Conservation (phyloP, 2,797 vertebrate species). For the Sus cebifrons region DNA sequence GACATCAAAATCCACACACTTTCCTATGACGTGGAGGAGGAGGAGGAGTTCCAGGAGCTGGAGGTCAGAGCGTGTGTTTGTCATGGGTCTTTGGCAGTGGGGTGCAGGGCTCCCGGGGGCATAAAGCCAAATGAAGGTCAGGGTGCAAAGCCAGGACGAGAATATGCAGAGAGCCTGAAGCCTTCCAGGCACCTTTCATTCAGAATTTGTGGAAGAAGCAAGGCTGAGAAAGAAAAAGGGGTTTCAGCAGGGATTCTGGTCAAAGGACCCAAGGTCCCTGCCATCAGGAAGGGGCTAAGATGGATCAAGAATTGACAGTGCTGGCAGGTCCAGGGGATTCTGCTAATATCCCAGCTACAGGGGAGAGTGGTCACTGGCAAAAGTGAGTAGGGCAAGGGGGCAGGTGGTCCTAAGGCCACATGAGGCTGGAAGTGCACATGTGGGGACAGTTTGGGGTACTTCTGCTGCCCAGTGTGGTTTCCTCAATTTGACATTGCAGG, state of each 20-base stretch:
- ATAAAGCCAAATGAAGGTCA: not conserved
- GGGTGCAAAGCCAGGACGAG: not conserved
- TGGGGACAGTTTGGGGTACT: not conserved
- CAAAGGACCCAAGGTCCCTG: not conserved
- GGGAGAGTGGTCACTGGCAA: not conserved
- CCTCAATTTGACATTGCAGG: not conserved
- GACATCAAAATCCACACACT: conserved; percentile 96
- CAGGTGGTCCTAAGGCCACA: not conserved
- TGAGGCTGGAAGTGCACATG: not conserved
- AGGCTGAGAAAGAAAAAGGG: not conserved
- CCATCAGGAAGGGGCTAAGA: rapidly evolving
- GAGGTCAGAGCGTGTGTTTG: conserved; percentile 92
- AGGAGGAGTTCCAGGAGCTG: conserved; percentile 96
- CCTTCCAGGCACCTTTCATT: not conserved
- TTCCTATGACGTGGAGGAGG: conserved; percentile 95
- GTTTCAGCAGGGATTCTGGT: not conserved
- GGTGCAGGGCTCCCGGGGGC: not conserved
- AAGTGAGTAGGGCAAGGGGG: not conserved
- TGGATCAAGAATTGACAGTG: not conserved
- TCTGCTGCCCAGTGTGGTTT: not conserved
- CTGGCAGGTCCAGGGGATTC: no score
- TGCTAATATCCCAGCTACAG: not conserved
- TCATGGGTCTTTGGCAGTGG: not conserved
- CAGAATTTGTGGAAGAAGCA: not conserved
- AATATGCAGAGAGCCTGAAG: not conserved